Percentiles rank a stretch among this genome's conserved stretches.
phyloP scores from a whole-genome alignment of 2,113 vertebrate genomes.

The Carollia perspicillata region DNA sequence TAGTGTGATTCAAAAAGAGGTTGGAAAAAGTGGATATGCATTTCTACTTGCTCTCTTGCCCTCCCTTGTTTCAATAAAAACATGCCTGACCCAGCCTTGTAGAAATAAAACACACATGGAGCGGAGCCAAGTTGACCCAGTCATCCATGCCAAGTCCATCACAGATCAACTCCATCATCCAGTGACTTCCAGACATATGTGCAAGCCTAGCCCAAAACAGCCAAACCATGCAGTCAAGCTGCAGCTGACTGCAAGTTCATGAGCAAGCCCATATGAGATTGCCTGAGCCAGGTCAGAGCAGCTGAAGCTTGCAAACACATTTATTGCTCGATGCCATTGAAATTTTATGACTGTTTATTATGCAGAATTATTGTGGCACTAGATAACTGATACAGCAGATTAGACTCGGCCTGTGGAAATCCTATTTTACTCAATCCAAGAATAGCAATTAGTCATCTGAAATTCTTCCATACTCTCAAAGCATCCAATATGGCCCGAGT shows the following conservation, averaged over 20 bases:
- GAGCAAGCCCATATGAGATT: neutral
- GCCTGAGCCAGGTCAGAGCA: neutral
- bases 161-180: neutral
- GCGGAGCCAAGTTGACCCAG: neutral
- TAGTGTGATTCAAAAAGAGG: neutral
- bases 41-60: neutral
- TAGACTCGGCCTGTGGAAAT: neutral
- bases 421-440: neutral
- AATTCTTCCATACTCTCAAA: neutral
- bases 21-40: neutral
- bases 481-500: neutral
- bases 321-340: neutral
- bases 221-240: neutral
- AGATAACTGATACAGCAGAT: neutral
- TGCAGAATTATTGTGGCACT: neutral
- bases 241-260: neutral
- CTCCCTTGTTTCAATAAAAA: neutral
- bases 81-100: neutral
- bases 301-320: neutral
- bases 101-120: neutral
- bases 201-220: neutral
- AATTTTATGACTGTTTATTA: constrained; percentile 35
- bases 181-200: neutral
- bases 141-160: neutral
- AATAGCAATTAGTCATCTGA: neutral